Base-by-base conservation (phyloP, 2,888 invertebrate genomes). In the Encarsia formosa region DNA sequence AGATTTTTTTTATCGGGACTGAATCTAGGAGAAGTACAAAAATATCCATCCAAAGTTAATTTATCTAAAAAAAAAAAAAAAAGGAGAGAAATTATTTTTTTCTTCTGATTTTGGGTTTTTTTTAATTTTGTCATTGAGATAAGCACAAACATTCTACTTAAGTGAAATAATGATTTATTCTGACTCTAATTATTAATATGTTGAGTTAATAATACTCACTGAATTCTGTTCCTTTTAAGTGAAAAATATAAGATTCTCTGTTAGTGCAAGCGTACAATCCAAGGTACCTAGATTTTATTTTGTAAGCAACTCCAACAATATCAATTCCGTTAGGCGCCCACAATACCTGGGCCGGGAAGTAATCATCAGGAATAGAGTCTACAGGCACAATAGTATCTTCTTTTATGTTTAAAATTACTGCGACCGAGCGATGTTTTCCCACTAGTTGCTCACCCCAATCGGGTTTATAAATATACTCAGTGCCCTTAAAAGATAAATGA, bases 371-470 rank as follows among this genome's bases (percentile, higher is more conserved):
- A 41, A 85, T 63, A 2, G 79, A 81, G 23, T 80, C 72, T 11
- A 83, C 62, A 15, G 83, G 69, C 0, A 76, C 76, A 44, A 84
- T 76, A 0, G 71, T 75, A 63, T 86, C 86, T 0, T 77, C 75
- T 1, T 78, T 75, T 3, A 87, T 68, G 59, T 85, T 80, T 59
- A 87, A 82, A 43, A 88, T 75, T 19, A 84, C 87, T 2, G 88
- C 69, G 1, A 87, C 82, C 0, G 90, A 84, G 42, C 79, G 75
- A 59, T 82, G 79, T 71, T 87, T 87, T 13, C 86, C 87, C 13
- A 81, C 82, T 61, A 91, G 65, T 70, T 87, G 86, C 73, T 93
- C 92, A 9, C 92, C 93, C 92, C 91, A 93, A 61, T 88, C 86
- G 64, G 89, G 86, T 49, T 78, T 78, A 68, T 81, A 86, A 1